Conservation (phyloP, 1,140 invertebrate genomes). For the Zaprionus ghesquierei region DNA sequence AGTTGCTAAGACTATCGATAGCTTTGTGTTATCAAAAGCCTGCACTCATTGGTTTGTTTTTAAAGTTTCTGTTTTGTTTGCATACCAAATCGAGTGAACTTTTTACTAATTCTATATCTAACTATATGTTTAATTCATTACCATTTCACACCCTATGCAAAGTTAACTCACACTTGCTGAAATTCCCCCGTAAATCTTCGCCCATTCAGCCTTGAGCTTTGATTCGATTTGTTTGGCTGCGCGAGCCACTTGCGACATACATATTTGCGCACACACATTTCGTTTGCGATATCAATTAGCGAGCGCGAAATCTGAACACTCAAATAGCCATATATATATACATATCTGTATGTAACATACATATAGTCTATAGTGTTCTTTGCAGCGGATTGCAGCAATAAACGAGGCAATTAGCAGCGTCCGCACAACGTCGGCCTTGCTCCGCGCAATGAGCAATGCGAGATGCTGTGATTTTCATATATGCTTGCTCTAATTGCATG, state of each 20-base stretch:
- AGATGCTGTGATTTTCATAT: conserved; percentile 23
- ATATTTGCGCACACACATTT: conserved; percentile 1
- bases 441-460: neutral
- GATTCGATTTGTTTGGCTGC: neutral
- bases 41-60: too few relatives aligned
- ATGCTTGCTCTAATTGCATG: conserved; percentile 32
- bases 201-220: neutral
- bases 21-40: neutral
- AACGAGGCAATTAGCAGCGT: conserved; percentile 34
- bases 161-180: neutral
- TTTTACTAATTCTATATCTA: too few relatives aligned
- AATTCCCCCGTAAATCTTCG: neutral
- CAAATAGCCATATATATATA: neutral
- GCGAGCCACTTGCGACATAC: neutral
- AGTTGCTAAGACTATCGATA: too few relatives aligned
- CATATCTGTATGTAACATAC: too few relatives aligned
- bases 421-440: conserved; percentile 10
- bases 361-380: neutral
- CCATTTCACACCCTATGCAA: too few relatives aligned
- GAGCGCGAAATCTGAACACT: conserved; percentile 26
- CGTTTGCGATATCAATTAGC: conserved; percentile 37
- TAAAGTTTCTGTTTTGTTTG: too few relatives aligned
- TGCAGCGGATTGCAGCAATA: conserved; percentile 34
- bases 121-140: too few relatives aligned
- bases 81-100: too few relatives aligned